phyloP scores from a whole-genome alignment of 2,888 invertebrate species.

The Agonopterix alstromeriana region DNA sequence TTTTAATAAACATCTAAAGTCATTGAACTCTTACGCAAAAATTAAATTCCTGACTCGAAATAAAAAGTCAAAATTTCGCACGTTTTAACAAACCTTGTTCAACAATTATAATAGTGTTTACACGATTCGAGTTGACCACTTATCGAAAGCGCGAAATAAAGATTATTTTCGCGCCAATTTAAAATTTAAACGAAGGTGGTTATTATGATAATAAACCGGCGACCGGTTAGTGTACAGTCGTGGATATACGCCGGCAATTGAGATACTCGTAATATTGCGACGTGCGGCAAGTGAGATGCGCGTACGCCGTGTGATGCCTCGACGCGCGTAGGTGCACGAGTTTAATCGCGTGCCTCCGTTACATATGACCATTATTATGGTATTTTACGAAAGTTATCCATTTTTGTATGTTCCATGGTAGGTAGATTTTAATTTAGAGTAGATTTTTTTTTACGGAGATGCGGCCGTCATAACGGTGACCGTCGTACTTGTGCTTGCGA shows the following conservation, averaged over 20 bases:
- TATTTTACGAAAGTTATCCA: slow-evolving; percentile 46
- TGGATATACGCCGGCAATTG: not conserved
- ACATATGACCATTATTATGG: slow-evolving; percentile 38
- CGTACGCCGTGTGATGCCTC: slow-evolving; percentile 25
- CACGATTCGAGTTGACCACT: not conserved
- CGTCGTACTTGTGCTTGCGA: not conserved
- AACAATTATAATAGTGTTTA: not conserved
- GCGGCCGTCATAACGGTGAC: slow-evolving; percentile 24
- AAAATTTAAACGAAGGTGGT: not conserved
- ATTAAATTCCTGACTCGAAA: no score
- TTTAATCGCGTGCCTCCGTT: slow-evolving; percentile 24
- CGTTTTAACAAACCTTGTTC: not conserved
- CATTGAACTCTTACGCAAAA: no score
- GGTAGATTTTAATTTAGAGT: slow-evolving; percentile 18
- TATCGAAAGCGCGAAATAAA: not conserved
- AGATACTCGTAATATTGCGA: slow-evolving; percentile 8
- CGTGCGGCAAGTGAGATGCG: slow-evolving; percentile 24
- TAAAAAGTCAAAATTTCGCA: not conserved
- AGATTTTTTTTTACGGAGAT: slow-evolving; percentile 12
- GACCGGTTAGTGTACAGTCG: not conserved
- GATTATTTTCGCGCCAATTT: not conserved
- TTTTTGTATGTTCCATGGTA: slow-evolving; percentile 17
- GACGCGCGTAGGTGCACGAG: slow-evolving; percentile 1
- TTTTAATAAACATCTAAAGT: slow-evolving; percentile 1
- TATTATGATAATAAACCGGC: not conserved